Base-by-base conservation (phyloP, 1,140 invertebrate genomes). In the Chrysoperla carnea region DNA sequence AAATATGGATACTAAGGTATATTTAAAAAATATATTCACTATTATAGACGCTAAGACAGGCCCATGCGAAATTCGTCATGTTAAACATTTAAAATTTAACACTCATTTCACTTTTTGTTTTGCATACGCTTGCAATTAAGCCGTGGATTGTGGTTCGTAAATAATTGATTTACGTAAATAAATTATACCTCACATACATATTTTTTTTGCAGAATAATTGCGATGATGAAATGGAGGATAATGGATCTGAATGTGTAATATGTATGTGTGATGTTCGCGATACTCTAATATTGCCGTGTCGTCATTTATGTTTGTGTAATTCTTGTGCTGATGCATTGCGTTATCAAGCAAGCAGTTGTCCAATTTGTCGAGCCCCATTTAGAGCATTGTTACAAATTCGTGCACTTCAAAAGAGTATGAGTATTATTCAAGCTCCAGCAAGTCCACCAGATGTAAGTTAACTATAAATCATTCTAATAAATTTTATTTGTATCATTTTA, bases 261-360 rank as follows among this genome's bases (percentile, higher is more conserved):
- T 99, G 95, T 61, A 97, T 98, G 91, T 92, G 85, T 56, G 93
- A 98, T 59, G 81, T 90, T 9, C 68, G 95, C 1, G 95, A 99
- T 61, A 99, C 96, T 1, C 66, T 99, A 13, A 98, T 99, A 51
- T 68, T 99, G 48, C 96, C 96, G 1, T 99, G 96, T 59, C 75
- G 94, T 28, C 96, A 99, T 67, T 72, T 99, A 11, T 99, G 96
- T 58, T 64, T 99, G 41, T 99, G 96, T 60, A 92, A 95, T 62
- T 82, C 81, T 0, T 99, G 95, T 66, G 94, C 93, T 1, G 92
- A 98, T 62, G 95, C 91, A 1, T 66, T 99, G 39, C 69, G 91
- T 43, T 98, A 97, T 60, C 91, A 96, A 70, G 91, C 92, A 6
- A 96, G 89, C 59, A 98, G 96, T 62, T 99, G 95, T 59, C 95